Evolutionary conservation across 2,797 vertebrate species (phyloP).

Genomic region (Phrynocephalus vlangalii): DNA sequence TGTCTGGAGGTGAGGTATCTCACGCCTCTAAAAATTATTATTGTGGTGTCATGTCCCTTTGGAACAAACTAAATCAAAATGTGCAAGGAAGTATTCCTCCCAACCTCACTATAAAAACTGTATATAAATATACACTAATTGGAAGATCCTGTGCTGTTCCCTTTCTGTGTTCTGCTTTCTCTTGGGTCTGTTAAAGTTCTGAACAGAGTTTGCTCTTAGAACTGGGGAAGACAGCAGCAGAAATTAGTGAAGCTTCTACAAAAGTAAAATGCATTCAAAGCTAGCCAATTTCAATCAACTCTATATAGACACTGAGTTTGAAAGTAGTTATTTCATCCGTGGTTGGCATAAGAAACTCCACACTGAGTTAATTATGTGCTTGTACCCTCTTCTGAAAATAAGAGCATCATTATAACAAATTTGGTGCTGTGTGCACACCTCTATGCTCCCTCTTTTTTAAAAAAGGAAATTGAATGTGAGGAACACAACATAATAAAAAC

Average conservation of each 20-base stretch:
- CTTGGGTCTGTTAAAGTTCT: not conserved
- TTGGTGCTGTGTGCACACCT: slow-evolving; percentile 1
- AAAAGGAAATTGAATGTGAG: slow-evolving; percentile 8
- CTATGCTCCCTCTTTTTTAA: slow-evolving; percentile 1
- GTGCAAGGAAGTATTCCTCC: too few relatives aligned
- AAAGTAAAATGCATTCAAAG: slow-evolving; percentile 24
- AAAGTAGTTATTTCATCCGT: slow-evolving; percentile 50
- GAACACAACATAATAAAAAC: not conserved
- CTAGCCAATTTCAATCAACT: slow-evolving; percentile 43
- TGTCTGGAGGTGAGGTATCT: too few relatives aligned
- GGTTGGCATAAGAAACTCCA: slow-evolving; percentile 54
- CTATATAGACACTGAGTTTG: slow-evolving; percentile 33
- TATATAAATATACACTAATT: too few relatives aligned
- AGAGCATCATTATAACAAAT: slow-evolving; percentile 39
- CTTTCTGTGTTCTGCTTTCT: not conserved
- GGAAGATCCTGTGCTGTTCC: not conserved
- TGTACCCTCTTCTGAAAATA: slow-evolving; percentile 47
- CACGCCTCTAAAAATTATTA: too few relatives aligned
- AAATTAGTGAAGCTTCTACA: not conserved
- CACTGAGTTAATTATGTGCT: slow-evolving; percentile 48
- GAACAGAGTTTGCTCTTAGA: not conserved
- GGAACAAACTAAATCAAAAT: too few relatives aligned
- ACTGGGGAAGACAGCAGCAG: not conserved
- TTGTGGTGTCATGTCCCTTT: too few relatives aligned
- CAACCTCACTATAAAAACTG: too few relatives aligned